Base-by-base conservation (phyloP, 2,888 invertebrate genomes). In the Apoda limacodes region DNA sequence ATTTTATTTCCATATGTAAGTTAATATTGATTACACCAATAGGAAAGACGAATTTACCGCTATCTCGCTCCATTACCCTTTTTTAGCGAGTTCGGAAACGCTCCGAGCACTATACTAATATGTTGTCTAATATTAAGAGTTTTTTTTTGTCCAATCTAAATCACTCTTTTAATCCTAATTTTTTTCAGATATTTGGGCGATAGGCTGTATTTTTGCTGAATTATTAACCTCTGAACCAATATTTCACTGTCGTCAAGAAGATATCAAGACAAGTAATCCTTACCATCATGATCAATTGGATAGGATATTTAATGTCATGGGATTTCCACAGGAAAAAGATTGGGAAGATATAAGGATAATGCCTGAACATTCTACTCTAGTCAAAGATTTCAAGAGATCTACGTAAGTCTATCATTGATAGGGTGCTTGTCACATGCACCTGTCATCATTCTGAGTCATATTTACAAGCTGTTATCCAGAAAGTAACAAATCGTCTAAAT, bases 301-400 rank as follows among this genome's bases (percentile, higher is more conserved):
- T 70, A 85, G 98, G 60, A 99, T 99, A 76, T 99, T 99, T 69
- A 96, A 95, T 75, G 98, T 99, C 1, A 99, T 99, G 98, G 99
- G 99, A 10, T 99, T 98, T 68, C 98, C 98, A 1, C 87, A 87
- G 55, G 95, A 95, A 57, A 97, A 97, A 69, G 98, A 98, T 58
- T 98, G 98, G 98, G 97, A 98, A 63, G 98, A 98, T 64, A 97
- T 98, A 35, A 89, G 93, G 51, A 97, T 97, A 82, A 99, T 99
- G 99, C 99, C 99, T 0, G 98, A 99, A 65, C 96, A 98, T 84
- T 90, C 90, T 19, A 97, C 97, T 1, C 82, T 99, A 46, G 84
- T 91, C 14, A 97, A 96, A 68, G 98, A 99, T 64, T 98, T 99
- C 54, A 98, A 98, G 61, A 87, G 95, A 66, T 89, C 91, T 22